Percentiles rank a stretch among this genome's conserved stretches.
These are phyloP conservation scores for Caenorhabditis uteleia DNA, from an alignment of 2,888 invertebrate species.

Conservation along the genomic window DNA sequence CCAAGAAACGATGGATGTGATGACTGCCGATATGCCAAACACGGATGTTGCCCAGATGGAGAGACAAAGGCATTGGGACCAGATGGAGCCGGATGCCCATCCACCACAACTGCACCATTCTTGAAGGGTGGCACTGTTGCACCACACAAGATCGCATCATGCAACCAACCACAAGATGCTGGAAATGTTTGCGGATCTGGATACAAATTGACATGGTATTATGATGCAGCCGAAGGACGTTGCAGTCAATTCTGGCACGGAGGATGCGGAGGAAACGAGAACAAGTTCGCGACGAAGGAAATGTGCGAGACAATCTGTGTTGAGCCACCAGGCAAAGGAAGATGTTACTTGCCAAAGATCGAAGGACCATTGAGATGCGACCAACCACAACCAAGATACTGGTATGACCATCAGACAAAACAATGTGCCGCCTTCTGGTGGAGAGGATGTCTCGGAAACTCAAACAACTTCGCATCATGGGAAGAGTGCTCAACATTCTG, in stretches of 20 bases:
- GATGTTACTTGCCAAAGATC: slow-evolving; percentile 67
- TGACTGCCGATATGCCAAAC: slow-evolving; percentile 69
- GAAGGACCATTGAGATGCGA: slow-evolving; percentile 65
- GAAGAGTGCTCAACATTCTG: slow-evolving; percentile 63
- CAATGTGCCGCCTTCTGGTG: slow-evolving; percentile 69
- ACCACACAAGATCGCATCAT: slow-evolving; percentile 55
- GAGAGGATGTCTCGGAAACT: slow-evolving; percentile 68
- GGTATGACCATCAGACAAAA: slow-evolving; percentile 61
- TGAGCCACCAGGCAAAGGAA: slow-evolving; percentile 64
- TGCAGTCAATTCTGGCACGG: slow-evolving; percentile 84
- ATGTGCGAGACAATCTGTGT: slow-evolving; percentile 66
- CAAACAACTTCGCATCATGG: slow-evolving; percentile 66
- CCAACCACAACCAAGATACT: slow-evolving; percentile 60
- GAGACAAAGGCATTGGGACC: slow-evolving; percentile 65
- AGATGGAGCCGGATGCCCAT: slow-evolving; percentile 65
- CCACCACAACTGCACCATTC: slow-evolving; percentile 67
- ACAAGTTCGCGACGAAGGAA: slow-evolving; percentile 72
- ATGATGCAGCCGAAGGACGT: slow-evolving; percentile 77
- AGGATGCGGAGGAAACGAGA: slow-evolving; percentile 89
- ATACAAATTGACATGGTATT: slow-evolving; percentile 77
- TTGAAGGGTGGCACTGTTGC: slow-evolving; percentile 62
- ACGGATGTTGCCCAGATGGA: slow-evolving; percentile 68
- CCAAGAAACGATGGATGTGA: slow-evolving; percentile 80
- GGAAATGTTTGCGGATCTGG: slow-evolving; percentile 64
- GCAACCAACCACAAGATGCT: slow-evolving; percentile 62